These are phyloP conservation scores for Drosophila nannoptera DNA, from an alignment of 1,140 invertebrate genomes.

Conservation along the genomic window DNA sequence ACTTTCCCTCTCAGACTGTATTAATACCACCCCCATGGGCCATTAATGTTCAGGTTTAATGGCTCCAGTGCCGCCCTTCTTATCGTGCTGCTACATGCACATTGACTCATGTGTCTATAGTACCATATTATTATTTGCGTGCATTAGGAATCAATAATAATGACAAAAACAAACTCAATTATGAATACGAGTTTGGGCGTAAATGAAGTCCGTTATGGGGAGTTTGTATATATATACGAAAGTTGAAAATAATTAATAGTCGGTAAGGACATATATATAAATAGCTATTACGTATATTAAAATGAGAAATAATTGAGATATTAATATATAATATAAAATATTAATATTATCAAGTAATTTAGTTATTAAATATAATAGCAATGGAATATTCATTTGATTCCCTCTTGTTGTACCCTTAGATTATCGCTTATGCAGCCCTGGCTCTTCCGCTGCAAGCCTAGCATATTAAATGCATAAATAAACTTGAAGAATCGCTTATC, in stretches of 20 bases:
- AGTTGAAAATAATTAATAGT: conserved; percentile 12
- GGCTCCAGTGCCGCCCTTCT: conserved; percentile 11
- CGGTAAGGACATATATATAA: too few relatives aligned
- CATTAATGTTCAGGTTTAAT: conserved; percentile 37
- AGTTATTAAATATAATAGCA: too few relatives aligned
- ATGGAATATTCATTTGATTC: too few relatives aligned
- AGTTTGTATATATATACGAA: neutral
- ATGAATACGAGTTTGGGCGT: conserved; percentile 20
- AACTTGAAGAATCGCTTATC: neutral
- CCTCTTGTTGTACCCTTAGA: too few relatives aligned
- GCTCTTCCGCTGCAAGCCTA: too few relatives aligned
- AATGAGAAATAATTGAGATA: too few relatives aligned
- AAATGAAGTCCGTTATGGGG: conserved; percentile 5
- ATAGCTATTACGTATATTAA: too few relatives aligned
- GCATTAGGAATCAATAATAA: conserved; percentile 75
- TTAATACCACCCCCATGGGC: conserved; percentile 25
- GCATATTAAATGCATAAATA: too few relatives aligned
- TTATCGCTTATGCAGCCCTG: too few relatives aligned
- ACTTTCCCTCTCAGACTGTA: conserved; percentile 21
- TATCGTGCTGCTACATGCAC: conserved; percentile 31
- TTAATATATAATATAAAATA: too few relatives aligned
- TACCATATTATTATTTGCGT: conserved; percentile 44
- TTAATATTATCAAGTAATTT: too few relatives aligned
- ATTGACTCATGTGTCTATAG: conserved; percentile 10
- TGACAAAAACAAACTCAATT: conserved; percentile 38